Evolutionary conservation across 2,888 invertebrate species (phyloP), one percentile per base, ranked within the genome.

Genomic region (Phytoseiulus persimilis): DNA sequence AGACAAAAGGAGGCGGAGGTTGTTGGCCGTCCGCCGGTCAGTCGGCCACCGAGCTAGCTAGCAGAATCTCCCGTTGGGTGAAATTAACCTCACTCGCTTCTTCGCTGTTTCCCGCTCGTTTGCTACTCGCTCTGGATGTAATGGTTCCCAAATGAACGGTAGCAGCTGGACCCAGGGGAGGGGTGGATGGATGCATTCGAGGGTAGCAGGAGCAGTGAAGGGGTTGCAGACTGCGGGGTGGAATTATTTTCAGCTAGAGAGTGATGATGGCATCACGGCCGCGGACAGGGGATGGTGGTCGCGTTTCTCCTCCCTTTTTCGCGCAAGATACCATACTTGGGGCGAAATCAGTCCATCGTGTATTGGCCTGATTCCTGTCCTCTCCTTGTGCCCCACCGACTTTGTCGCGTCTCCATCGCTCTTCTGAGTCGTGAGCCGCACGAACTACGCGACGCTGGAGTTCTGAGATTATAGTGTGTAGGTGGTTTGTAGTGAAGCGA

Each of bases 91-190:
- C 65, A 65, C 65, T 65, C 65, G 65, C 65, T 65, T 28, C 65
- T 14, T 18, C 65, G 65, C 65, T 65, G 65, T 65, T 65, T 65
- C 65, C 65, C 65, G 65, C 65, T 65, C 65, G 65, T 65, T 65
- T 65, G 65, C 65, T 65, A 65, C 65, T 65, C 65, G 65, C 65
- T 65, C 65, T 65, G 65, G 65, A 65, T 65, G 65, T 65, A 65
- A 65, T 65, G 65, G 65, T 65, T 65, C 65, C 65, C 65, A 65
- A 65, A 65, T 65, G 65, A 65, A 65, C 65, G 65, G 65, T 65
- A 28, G 65, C 23, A 65, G 23, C 65, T 28, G 23, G 65, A 18
- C 65, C 28, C 65, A 28, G 28, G 65, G 65, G 39, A 39, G 5
- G 39, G 39, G 9, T 9, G 39, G 39, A 39, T 9, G 39, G 65